Conservation (phyloP, 2,113 vertebrate species). For the Edolisoma coerulescens region DNA sequence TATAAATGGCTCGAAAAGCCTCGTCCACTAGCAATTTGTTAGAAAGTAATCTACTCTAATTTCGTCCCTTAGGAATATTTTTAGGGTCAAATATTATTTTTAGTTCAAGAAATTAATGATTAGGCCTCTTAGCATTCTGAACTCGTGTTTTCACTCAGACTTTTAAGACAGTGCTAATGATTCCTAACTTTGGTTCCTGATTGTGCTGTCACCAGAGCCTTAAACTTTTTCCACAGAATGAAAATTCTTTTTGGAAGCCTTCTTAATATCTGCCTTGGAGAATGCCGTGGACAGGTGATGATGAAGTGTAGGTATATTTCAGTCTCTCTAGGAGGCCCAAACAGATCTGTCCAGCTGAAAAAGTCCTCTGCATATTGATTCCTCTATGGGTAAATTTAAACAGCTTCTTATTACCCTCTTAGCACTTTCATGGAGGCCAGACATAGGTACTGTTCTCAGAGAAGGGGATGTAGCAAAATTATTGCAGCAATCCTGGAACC, state of each 20-base stretch:
- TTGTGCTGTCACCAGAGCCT: neutral
- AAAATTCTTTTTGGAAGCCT: neutral
- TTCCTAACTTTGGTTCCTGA: neutral
- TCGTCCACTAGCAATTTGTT: neutral
- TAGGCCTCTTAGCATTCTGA: neutral
- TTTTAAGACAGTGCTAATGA: neutral
- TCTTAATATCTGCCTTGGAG: neutral
- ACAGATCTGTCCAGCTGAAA: neutral
- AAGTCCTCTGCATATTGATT: neutral
- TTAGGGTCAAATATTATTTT: neutral
- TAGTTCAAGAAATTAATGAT: neutral
- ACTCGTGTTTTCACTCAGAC: neutral
- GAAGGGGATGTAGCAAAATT: neutral
- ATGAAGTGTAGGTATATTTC: neutral
- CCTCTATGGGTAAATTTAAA: neutral
- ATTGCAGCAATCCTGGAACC: neutral
- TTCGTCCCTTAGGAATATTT: neutral
- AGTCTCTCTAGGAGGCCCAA: neutral
- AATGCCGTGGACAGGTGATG: neutral
- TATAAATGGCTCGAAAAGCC: neutral
- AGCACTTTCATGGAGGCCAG: neutral
- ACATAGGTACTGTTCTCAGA: neutral
- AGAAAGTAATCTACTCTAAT: neutral
- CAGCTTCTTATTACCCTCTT: neutral
- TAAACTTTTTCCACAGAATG: neutral